Conservation (phyloP, 2,797 vertebrate species). For the Dendrocincla fuliginosa region DNA sequence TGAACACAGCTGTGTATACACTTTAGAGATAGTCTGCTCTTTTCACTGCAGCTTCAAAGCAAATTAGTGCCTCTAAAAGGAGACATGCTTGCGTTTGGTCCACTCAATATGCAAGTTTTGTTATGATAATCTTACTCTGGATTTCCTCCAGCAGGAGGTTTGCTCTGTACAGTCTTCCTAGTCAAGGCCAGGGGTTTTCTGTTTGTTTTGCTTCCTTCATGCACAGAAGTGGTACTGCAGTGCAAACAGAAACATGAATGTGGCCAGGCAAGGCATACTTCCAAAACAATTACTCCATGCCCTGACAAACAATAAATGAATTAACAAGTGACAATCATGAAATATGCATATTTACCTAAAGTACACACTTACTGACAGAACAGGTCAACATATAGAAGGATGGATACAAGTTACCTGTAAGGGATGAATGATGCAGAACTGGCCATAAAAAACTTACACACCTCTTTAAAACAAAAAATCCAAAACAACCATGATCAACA, state of each 20-base stretch:
- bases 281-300: neutral
- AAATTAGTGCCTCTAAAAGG: conserved; percentile 36
- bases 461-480: neutral
- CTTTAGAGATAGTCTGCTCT: neutral
- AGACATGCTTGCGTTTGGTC: conserved; percentile 23
- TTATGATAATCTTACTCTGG: conserved; percentile 1
- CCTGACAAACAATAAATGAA: conserved; percentile 14
- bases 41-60: conserved; percentile 27
- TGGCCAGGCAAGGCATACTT: neutral
- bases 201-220: neutral
- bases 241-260: conserved; percentile 1
- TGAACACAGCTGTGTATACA: neutral
- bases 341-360: neutral
- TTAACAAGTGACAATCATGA: neutral
- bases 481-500: neutral
- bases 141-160: neutral
- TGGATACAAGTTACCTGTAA: neutral
- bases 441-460: neutral
- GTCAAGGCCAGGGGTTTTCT: conserved; percentile 10
- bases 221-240: conserved; percentile 3
- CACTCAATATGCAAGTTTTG: conserved; percentile 33
- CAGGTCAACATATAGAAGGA: neutral
- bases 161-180: neutral
- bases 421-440: conserved; percentile 14
- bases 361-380: neutral